A percentile compares a stretch with the other conserved stretches of the same genome.
Evolutionary conservation across 1,140 invertebrate species (phyloP).

Genomic region (Littorina saxatilis): DNA sequence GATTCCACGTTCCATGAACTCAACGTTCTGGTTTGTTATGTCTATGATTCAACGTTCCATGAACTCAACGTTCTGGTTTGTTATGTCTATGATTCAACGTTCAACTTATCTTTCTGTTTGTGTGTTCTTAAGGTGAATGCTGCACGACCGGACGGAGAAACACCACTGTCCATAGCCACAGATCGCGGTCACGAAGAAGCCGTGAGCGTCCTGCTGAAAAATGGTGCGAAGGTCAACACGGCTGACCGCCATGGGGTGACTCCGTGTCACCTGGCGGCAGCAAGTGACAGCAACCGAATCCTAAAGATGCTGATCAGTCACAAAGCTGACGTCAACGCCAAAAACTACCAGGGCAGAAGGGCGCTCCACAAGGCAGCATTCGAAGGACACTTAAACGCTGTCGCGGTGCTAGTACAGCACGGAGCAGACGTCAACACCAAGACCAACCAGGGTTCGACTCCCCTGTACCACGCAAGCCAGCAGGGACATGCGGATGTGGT

Average conservation of each 20-base stretch:
- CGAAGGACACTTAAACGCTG: constrained; percentile 90
- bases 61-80: too few species aligned
- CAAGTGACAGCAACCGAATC: constrained; percentile 93
- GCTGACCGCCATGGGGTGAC: constrained; percentile 81
- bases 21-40: too few species aligned
- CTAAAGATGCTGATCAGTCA: constrained; percentile 87
- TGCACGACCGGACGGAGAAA: too few species aligned
- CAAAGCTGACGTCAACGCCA: constrained; percentile 87
- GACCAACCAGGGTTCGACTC: constrained; percentile 67
- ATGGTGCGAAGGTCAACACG: constrained; percentile 77
- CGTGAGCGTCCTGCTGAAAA: constrained; percentile 76
- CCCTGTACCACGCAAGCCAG: constrained; percentile 64
- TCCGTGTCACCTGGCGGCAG: constrained; percentile 91
- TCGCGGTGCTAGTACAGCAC: constrained; percentile 80
- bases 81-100: too few species aligned
- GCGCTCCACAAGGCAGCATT: constrained; percentile 93
- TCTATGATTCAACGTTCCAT: too few species aligned
- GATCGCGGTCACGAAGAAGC: too few species aligned
- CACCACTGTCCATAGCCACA: too few species aligned
- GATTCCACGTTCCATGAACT: too few species aligned
- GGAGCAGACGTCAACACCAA: constrained; percentile 76
- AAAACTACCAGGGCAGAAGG: constrained; percentile 89
- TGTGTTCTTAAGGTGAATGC: too few species aligned
- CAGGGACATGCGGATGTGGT: too few species aligned
- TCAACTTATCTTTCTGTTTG: too few species aligned